A percentile compares a stretch with the other conserved stretches of the same genome.
These are phyloP conservation scores for Anarrhichthys ocellatus DNA, from an alignment of 2,113 vertebrate species.

Conservation along the genomic window DNA sequence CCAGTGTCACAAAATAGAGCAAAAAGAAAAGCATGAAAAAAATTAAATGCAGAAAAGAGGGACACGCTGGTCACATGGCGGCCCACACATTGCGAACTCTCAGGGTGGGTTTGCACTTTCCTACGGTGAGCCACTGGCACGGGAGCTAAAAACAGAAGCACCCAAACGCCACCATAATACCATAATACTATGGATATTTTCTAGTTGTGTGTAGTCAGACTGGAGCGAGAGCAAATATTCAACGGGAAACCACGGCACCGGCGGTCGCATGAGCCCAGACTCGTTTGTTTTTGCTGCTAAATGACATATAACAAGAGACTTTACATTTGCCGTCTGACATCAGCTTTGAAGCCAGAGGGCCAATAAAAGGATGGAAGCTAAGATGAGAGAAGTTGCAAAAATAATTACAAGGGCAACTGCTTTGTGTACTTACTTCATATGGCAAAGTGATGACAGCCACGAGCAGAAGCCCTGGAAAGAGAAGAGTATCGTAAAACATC, in stretches of 20 bases:
- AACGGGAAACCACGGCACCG: conserved; percentile 68
- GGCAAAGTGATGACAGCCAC: conserved; percentile 93
- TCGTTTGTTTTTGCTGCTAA: conserved; percentile 80
- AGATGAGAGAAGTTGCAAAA: conserved; percentile 35
- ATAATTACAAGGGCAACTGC: conserved; percentile 51
- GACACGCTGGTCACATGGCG: conserved; percentile 46
- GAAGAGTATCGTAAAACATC: conserved; percentile 60
- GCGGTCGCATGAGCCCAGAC: conserved; percentile 65
- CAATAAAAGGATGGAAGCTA: conserved; percentile 44
- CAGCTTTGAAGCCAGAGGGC: conserved; percentile 58
- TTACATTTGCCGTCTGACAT: conserved; percentile 73
- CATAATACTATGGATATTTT: conserved; percentile 76
- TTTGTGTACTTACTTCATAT: conserved; percentile 94
- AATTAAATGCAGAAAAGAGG: conserved; percentile 48
- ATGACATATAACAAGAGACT: conserved; percentile 71
- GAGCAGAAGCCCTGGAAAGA: conserved; percentile 92
- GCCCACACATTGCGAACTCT: conserved; percentile 75
- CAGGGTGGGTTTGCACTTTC: conserved; percentile 74
- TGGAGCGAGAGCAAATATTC: conserved; percentile 67
- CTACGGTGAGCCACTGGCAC: conserved; percentile 72
- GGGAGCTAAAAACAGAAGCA: conserved; percentile 76
- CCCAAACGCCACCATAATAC: conserved; percentile 77
- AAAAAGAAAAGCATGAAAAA: conserved; percentile 35
- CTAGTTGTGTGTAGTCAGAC: conserved; percentile 66
- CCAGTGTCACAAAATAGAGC: conserved; percentile 68